Evolutionary conservation across 2,888 invertebrate species (phyloP), one percentile per base, ranked within the genome.

Genomic region (Eurois occulta): DNA sequence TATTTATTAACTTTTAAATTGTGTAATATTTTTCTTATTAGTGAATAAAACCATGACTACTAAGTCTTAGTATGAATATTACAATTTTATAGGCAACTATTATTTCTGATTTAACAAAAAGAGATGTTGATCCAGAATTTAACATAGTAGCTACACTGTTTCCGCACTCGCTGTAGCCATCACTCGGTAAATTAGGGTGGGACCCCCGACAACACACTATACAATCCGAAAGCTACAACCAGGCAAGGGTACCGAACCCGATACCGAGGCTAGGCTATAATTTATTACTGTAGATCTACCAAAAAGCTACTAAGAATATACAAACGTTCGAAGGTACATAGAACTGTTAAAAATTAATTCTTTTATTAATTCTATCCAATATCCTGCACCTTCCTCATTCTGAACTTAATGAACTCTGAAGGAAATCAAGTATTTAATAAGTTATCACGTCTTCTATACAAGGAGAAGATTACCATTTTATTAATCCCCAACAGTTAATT

Each of bases 381-480:
- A 69, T 66, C 80, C 28, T 60, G 46, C 65, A 73, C 67, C 73
- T 84, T 60, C 67, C 72, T 69, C 28, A 46, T 72, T 65, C 24
- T 52, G 11, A 65, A 69, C 24, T 48, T 65, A 84, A 80, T 84
- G 48, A 73, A 83, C 67, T 71, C 46, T n/a, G 28, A 77, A 60
- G 24, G 43, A 78, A 77, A 73, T 62, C 55, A 67, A 79, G 71
- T 79, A 75, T 86, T 89, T 86, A 87, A 89, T 88, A 86, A 88
- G 74, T 91, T 84, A 87, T 83, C 85, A 84, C 78, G 62, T 81
- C 68, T 76, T 48, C 64, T 74, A 75, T 78, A 78, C 75, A 85
- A 89, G 80, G 79, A 83, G 75, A 75, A 75, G 76, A 95, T 95
- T 95, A 92, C 91, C 95, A 95, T 95, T 94, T 94, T 94, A 95